Evolutionary conservation across 2,113 vertebrate species (phyloP).

Genomic region (Rhizomys pruinosus): DNA sequence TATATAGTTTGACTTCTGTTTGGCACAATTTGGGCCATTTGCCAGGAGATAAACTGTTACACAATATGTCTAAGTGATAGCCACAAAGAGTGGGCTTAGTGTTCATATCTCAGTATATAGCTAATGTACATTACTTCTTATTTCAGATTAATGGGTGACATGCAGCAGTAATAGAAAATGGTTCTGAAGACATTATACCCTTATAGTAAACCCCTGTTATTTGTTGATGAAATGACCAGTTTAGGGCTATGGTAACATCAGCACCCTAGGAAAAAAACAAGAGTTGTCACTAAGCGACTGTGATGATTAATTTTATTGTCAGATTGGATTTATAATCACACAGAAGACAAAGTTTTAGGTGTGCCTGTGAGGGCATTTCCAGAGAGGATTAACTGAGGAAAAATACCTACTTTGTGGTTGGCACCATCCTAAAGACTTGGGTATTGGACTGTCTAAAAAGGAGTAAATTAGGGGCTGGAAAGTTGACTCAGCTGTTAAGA

Average conservation of each 20-base stretch:
- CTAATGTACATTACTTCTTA: not conserved
- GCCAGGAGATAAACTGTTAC: slow-evolving; percentile 11
- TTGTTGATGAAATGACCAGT: not conserved
- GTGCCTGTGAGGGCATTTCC: not conserved
- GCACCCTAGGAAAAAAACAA: not conserved
- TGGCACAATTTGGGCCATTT: slow-evolving; percentile 8
- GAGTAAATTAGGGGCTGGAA: not conserved
- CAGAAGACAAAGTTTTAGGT: not conserved
- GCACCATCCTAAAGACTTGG: not conserved
- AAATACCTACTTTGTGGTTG: not conserved
- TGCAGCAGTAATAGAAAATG: slow-evolving; percentile 7
- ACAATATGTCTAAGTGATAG: not conserved
- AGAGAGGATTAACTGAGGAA: not conserved
- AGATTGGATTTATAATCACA: not conserved
- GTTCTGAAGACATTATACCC: not conserved
- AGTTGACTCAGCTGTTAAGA: too few species aligned
- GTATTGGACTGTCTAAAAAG: not conserved
- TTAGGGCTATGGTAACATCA: not conserved
- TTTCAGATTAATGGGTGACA: not conserved
- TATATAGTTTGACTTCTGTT: slow-evolving; percentile 28
- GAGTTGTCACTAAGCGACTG: not conserved
- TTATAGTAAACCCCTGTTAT: not conserved
- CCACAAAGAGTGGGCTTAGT: not conserved
- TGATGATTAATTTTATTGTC: not conserved
- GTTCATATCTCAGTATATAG: not conserved